Base-by-base conservation (phyloP, 2,113 vertebrate genomes). In the Mugil cephalus region DNA sequence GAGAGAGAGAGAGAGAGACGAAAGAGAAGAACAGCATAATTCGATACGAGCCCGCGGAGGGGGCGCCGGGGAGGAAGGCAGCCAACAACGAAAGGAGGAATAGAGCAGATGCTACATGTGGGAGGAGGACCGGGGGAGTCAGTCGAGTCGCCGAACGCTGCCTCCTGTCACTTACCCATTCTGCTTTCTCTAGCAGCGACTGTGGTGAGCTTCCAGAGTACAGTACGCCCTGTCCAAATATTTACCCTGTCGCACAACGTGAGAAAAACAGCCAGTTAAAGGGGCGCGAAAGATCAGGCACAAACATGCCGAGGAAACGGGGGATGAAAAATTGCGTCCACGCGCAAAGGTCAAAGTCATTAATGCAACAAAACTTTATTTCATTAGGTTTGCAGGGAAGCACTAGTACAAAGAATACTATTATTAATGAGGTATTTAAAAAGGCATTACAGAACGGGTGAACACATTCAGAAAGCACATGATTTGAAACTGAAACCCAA, bases 1-100 rank as follows among this genome's bases (percentile, higher is more conserved):
- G 74, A 19, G 74, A 21, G 59, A 15, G 65, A 42, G n/a, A 17
- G 54, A 24, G 80, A 75, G 80, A 42, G 80, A 53, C 62, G 78
- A 93, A 93, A 90, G 67, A 76, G 83, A 89, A 60, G 88, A 87
- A 69, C 90, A 91, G 93, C 93, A 93, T 75, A 94, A 94, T 94
- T 91, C 79, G 93, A 94, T 94, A 92, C 18, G 79, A 81, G 87
- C 80, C 43, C 7, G 14, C 58, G 54, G 85, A 69, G 77, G 82
- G 62, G 85, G 70, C 55, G 53, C 77, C 7, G 34, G 69, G 34
- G 67, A 81, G 82, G 80, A 79, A 59, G 78, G 85, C 64, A 64
- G 87, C 80, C 84, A 91, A 77, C 74, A 69, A 71, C 69, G 40
- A 80, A 30, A 69, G 80, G 74, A 80, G 85, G 67, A 77, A 78